Conservation (phyloP, 1,140 invertebrate species). For the Caenorhabditis inopinata region DNA sequence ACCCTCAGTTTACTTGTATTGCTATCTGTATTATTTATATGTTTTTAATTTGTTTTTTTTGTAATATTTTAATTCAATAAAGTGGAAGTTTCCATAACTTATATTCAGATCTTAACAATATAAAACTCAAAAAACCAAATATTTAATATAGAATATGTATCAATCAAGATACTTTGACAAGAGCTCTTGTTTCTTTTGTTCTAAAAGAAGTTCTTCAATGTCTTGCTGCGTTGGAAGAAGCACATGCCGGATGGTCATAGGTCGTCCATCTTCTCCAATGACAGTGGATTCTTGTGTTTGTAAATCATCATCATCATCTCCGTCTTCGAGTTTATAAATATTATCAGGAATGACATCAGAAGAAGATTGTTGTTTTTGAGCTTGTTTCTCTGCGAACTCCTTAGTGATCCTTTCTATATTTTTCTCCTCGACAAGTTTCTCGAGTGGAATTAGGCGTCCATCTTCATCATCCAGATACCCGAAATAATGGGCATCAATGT, state of each 20-base stretch:
- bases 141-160: background rate
- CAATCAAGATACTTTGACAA: slow-evolving; percentile 33
- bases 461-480: slow-evolving; percentile 98
- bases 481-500: slow-evolving; percentile 81
- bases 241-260: slow-evolving; percentile 62
- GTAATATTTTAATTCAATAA: background rate
- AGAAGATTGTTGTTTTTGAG: background rate
- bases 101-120: too few relatives aligned
- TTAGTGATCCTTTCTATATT: background rate
- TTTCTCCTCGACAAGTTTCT: slow-evolving; percentile 67
- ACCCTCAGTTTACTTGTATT: background rate
- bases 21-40: background rate
- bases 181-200: slow-evolving; percentile 61
- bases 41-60: background rate
- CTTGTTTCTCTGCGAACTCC: slow-evolving; percentile 1
- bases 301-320: slow-evolving; percentile 59
- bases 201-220: slow-evolving; percentile 61
- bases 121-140: background rate
- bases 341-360: background rate
- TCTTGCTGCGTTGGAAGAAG: slow-evolving; percentile 63
- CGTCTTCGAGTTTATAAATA: slow-evolving; percentile 45
- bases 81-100: background rate
- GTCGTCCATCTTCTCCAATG: slow-evolving; percentile 58
- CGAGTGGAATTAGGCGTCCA: slow-evolving; percentile 84
- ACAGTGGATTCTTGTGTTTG: slow-evolving; percentile 62